Percentiles rank a stretch among this genome's conserved stretches.
Evolutionary conservation across 2,888 invertebrate genomes (phyloP).

Genomic region (Sepioteuthis lessoniana): DNA sequence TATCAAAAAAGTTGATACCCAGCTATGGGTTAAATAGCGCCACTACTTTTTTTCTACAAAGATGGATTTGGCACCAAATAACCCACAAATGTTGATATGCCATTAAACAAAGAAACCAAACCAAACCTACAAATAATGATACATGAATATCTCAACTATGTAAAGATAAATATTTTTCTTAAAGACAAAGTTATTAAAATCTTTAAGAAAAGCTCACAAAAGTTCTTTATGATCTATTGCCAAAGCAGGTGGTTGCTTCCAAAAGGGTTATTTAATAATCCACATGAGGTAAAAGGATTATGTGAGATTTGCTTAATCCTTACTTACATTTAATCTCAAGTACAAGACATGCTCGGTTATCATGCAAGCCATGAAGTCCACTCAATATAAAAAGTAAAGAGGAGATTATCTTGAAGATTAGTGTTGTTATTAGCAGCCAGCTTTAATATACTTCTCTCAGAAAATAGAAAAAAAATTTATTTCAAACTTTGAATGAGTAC

Average conservation of each 20-base stretch:
- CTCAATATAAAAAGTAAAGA: conserved; percentile 21
- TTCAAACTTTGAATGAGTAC: too few relatives aligned
- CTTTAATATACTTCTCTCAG: background rate
- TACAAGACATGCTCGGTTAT: background rate
- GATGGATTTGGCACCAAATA: too few relatives aligned
- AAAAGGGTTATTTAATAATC: background rate
- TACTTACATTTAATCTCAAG: background rate
- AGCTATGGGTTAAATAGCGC: too few relatives aligned
- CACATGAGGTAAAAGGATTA: conserved; percentile 21
- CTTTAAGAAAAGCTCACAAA: background rate
- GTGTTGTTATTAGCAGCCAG: background rate
- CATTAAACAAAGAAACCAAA: too few relatives aligned
- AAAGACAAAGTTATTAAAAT: background rate
- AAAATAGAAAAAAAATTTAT: background rate
- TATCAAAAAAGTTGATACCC: too few relatives aligned
- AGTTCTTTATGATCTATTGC: background rate
- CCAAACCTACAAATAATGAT: too few relatives aligned
- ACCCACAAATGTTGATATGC: too few relatives aligned
- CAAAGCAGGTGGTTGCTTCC: background rate
- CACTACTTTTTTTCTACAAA: too few relatives aligned
- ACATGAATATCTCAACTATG: background rate
- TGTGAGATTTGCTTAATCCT: background rate
- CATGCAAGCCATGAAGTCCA: background rate
- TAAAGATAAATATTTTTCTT: background rate
- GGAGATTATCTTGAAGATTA: background rate